Percentiles rank a stretch among this genome's conserved stretches.
phyloP scores from a whole-genome alignment of 2,113 vertebrate species.

The Capreolus pygargus region DNA sequence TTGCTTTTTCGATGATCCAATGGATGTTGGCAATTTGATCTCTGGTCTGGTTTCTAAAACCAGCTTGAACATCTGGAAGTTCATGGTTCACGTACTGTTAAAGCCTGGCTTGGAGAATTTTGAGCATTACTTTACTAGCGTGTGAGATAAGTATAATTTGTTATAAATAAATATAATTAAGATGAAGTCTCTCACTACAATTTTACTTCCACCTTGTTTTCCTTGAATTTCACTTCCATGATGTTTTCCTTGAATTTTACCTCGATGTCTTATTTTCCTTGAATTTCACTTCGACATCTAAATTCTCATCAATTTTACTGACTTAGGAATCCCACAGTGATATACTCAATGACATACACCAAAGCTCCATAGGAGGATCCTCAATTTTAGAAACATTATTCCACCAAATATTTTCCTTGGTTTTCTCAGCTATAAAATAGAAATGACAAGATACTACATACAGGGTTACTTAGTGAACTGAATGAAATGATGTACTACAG shows the following conservation, averaged over 20 bases:
- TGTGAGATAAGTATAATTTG: background rate
- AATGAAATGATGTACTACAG: background rate
- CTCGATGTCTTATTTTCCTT: background rate
- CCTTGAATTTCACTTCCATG: conserved; percentile 12
- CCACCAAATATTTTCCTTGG: background rate
- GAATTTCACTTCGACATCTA: background rate
- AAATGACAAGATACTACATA: background rate
- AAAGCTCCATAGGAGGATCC: background rate
- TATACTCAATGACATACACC: background rate
- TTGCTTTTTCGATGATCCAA: background rate
- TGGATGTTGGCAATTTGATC: background rate
- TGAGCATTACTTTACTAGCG: background rate
- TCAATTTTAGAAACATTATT: conserved; percentile 4
- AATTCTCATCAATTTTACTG: background rate
- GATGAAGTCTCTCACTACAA: background rate
- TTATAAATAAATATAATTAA: background rate
- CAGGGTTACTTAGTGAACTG: background rate
- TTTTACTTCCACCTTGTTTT: background rate
- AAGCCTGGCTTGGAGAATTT: background rate
- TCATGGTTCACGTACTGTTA: background rate
- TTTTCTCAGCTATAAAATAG: conserved; percentile 1
- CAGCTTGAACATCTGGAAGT: background rate
- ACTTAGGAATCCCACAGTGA: background rate
- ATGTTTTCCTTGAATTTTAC: no score
- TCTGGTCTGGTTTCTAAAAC: background rate